Conservation (phyloP, 2,113 vertebrate genomes). For the Diglossa brunneiventris region DNA sequence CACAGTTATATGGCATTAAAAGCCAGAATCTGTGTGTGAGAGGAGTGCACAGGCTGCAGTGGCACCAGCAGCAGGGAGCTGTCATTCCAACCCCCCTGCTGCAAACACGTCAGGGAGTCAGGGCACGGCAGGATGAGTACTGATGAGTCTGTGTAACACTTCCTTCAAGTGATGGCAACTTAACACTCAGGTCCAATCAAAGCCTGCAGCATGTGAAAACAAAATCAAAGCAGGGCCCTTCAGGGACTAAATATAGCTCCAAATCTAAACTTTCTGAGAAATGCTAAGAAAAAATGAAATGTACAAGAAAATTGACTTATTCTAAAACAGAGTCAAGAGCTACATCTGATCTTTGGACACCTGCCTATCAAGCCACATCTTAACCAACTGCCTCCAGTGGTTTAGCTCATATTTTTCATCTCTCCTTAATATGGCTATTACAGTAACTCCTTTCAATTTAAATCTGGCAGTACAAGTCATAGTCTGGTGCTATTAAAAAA, state of each 20-base stretch:
- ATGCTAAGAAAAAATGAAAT: background rate
- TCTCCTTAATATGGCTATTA: background rate
- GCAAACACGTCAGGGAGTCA: background rate
- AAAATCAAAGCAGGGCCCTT: conserved; percentile 33
- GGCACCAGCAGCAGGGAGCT: conserved; percentile 9
- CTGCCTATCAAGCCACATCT: background rate
- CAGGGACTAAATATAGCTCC: conserved; percentile 19
- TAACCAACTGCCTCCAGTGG: background rate
- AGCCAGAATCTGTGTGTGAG: background rate
- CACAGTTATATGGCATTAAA: background rate
- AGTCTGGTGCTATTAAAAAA: background rate
- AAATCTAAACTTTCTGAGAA: background rate
- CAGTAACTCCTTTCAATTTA: background rate
- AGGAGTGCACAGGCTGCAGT: background rate
- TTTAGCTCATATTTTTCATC: background rate
- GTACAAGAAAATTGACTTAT: background rate
- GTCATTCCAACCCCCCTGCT: background rate
- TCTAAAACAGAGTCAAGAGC: background rate
- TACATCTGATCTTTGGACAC: background rate
- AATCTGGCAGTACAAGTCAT: background rate
- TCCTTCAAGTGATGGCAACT: conserved; percentile 32
- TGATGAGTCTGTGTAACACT: conserved; percentile 34
- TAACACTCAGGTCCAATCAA: conserved; percentile 13
- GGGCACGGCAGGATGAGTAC: background rate
- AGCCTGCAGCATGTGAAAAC: background rate